A percentile compares a stretch with the other conserved stretches of the same genome.
These are phyloP conservation scores for Brachionus rubens DNA, from an alignment of 1,140 invertebrate genomes.

Conservation along the genomic window DNA sequence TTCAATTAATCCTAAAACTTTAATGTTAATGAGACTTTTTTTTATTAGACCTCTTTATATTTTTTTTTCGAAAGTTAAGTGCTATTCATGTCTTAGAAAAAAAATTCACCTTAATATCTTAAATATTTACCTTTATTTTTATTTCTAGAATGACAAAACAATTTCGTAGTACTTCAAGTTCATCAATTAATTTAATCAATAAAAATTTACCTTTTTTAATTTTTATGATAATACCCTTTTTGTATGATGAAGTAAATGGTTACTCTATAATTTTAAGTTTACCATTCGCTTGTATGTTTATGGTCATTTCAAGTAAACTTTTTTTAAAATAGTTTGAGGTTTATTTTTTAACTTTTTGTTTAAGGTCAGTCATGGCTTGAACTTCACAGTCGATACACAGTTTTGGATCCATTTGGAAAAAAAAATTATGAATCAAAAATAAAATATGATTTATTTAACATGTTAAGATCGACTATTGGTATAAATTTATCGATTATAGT, in stretches of 20 bases:
- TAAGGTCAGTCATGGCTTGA: constrained; percentile 20
- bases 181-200: background rate
- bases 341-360: background rate
- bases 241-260: constrained; percentile 14
- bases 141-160: too few species aligned
- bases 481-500: background rate
- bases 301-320: background rate
- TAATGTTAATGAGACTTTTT: too few species aligned
- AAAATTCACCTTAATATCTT: too few species aligned
- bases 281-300: background rate
- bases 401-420: background rate
- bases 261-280: background rate
- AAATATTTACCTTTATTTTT: too few species aligned
- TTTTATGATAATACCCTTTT: background rate
- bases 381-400: background rate
- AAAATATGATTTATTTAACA: background rate
- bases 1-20: too few species aligned
- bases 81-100: too few species aligned
- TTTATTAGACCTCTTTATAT: too few species aligned
- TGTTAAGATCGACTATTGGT: background rate
- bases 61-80: too few species aligned
- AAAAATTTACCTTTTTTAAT: background rate
- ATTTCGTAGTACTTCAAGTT: too few species aligned
- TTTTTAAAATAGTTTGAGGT: background rate
- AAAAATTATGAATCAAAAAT: background rate